A percentile compares a stretch with the other conserved stretches of the same genome.
These are phyloP conservation scores for Adelognathus sp. DNA, from an alignment of 2,888 invertebrate species.

Conservation along the genomic window DNA sequence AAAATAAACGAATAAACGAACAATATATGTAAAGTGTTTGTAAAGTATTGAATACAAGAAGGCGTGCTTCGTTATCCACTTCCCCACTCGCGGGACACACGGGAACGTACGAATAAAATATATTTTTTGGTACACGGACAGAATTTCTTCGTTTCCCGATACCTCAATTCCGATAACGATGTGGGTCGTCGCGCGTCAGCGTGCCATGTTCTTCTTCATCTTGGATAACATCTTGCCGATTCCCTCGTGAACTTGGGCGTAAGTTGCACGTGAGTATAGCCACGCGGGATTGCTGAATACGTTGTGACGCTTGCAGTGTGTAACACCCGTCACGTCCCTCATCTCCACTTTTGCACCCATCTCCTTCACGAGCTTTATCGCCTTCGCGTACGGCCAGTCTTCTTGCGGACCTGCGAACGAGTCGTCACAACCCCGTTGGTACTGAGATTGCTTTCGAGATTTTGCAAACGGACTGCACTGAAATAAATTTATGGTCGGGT, in stretches of 20 bases:
- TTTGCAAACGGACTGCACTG: too few species aligned
- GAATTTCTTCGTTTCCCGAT: constrained; percentile 9
- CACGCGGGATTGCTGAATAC: constrained; percentile 84
- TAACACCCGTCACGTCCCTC: constrained; percentile 79
- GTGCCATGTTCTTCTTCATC: constrained; percentile 64
- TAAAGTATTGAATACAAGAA: neutral
- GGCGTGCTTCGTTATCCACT: constrained; percentile 22
- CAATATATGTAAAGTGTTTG: constrained; percentile 38
- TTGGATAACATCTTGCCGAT: constrained; percentile 81
- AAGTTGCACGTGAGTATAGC: constrained; percentile 81
- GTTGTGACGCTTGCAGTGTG: constrained; percentile 81
- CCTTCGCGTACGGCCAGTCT: constrained; percentile 82
- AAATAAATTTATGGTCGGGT: too few species aligned
- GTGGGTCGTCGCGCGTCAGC: neutral
- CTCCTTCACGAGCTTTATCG: constrained; percentile 80
- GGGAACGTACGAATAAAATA: constrained; percentile 58
- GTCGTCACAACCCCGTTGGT: too few species aligned
- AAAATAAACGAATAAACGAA: constrained; percentile 37
- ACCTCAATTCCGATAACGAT: neutral
- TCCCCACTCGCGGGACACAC: constrained; percentile 49
- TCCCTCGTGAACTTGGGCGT: constrained; percentile 82
- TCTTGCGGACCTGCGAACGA: constrained; percentile 72
- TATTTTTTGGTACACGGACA: constrained; percentile 58
- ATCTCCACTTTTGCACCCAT: constrained; percentile 81
- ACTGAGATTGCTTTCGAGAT: too few species aligned